Conservation (phyloP, 92 coral and sea anemone species). For the Umimayanthus kanabou region DNA sequence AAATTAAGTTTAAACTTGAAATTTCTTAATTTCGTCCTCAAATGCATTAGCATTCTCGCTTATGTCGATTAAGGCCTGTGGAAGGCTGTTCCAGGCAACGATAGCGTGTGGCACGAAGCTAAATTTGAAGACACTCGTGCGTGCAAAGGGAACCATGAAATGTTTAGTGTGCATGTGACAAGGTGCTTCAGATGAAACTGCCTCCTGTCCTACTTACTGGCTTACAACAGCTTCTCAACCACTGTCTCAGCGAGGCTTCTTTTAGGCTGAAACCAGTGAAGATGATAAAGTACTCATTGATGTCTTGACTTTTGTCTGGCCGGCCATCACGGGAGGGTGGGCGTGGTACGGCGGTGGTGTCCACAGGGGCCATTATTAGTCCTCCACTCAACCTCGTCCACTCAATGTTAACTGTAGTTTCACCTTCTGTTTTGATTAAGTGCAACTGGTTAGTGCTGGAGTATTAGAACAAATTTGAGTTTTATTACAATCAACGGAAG, state of each 20-base stretch:
- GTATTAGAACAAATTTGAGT: neutral
- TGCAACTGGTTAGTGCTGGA: neutral
- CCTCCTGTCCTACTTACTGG: slow-evolving; percentile 56
- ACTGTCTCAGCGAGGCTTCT: slow-evolving; percentile 66
- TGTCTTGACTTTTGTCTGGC: slow-evolving; percentile 59
- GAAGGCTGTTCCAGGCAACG: too few species aligned
- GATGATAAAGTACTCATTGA: slow-evolving; percentile 60
- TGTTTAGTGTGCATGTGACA: too few species aligned
- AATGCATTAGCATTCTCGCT: too few species aligned
- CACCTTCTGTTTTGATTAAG: slow-evolving; percentile 4
- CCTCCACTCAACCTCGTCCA: slow-evolving; percentile 74
- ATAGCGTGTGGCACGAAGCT: too few species aligned
- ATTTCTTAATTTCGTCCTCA: too few species aligned
- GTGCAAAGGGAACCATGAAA: too few species aligned
- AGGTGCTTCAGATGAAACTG: neutral
- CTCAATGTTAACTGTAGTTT: slow-evolving; percentile 42
- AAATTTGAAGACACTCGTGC: too few species aligned
- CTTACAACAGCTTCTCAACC: slow-evolving; percentile 74
- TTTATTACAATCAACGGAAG: too few species aligned
- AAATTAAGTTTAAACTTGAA: too few species aligned
- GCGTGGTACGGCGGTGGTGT: slow-evolving; percentile 64
- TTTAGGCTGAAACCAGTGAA: slow-evolving; percentile 76
- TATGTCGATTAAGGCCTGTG: too few species aligned
- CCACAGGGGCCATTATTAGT: slow-evolving; percentile 60
- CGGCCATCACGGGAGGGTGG: slow-evolving; percentile 69